Base-by-base conservation (phyloP, 1,140 invertebrate genomes). In the Cydia pomonella region DNA sequence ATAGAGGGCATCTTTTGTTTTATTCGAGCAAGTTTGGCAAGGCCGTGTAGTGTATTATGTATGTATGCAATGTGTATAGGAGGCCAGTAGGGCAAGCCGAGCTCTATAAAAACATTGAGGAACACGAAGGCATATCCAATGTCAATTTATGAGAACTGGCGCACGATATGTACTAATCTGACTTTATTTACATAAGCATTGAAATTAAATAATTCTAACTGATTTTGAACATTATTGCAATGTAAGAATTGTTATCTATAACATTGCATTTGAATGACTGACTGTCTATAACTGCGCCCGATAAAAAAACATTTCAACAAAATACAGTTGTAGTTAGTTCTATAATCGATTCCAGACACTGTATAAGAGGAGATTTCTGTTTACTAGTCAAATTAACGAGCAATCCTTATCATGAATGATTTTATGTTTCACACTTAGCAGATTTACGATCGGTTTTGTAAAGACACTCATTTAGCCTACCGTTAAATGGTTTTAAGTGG, bases 11-110 rank as follows among this genome's bases (percentile, higher is more conserved):
- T 33, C 63, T 66, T 69, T 69, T 41, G 64, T 69, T 33, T 69
- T 69, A 41, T 69, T 38, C 64, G 6, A 33, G 29, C 64, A 69
- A 33, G 27, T 69, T 69, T 69, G 64, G 64, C 64, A 69, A 69
- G 64, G 64, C 29, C 64, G 29, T 69, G 53, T 59, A 59, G 18
- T 12, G 50, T 53, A 53, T 53, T 16, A 53, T n/a, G 27, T 69
- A 33, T 4, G 63, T 29, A 63, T 29, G 64, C 64, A 63, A 18
- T 27, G n/a, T 63, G 25, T 29, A 64, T 27, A 63, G 25, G 62
- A 63, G 62, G 25, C 62, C 62, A 63, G 21, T 63, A 63, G 21
- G 62, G n/a, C 62, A 25, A 63, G 12, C 10, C 10, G 53, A 63
- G 62, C 25, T 25, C 62, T 63, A 27, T 63, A 63, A 63, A 63